Conservation (phyloP, 1,140 invertebrate species). For the Drosophila kepulauana region DNA sequence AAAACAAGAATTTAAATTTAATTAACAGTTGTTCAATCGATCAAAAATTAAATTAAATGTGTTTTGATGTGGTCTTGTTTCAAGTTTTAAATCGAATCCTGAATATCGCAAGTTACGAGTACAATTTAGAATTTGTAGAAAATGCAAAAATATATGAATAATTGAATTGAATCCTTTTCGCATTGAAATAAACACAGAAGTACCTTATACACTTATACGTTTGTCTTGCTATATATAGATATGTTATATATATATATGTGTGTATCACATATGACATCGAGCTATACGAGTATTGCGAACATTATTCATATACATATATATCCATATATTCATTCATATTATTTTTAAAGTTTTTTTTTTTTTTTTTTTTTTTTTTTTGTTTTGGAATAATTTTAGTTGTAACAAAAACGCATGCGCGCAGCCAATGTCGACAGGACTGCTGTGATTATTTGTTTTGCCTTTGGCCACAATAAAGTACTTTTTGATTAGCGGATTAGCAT, state of each 20-base stretch:
- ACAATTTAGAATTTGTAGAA: conserved; percentile 15
- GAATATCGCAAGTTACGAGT: background rate
- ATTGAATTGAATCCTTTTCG: conserved; percentile 26
- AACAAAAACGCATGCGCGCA: conserved; percentile 83
- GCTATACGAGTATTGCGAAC: conserved; percentile 52
- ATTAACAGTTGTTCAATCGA: background rate
- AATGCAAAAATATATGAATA: conserved; percentile 34
- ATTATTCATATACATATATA: conserved; percentile 65
- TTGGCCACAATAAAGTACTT: conserved; percentile 53
- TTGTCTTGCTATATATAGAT: conserved; percentile 35
- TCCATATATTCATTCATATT: conserved; percentile 68
- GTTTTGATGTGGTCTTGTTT: background rate
- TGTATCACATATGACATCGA: conserved; percentile 65
- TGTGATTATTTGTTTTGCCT: conserved; percentile 56
- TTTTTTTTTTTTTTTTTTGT: conserved; percentile 36
- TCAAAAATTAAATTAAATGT: conserved; percentile 3
- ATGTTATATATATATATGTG: conserved; percentile 38
- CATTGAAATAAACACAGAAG: conserved; percentile 45
- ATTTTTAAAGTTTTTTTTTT: conserved; percentile 46
- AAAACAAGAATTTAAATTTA: background rate
- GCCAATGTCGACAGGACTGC: conserved; percentile 73
- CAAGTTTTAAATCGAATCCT: conserved; percentile 11
- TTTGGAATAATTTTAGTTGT: conserved; percentile 18
- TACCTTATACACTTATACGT: conserved; percentile 40
- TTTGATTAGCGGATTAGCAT: conserved; percentile 16